Percentiles rank a stretch among this genome's conserved stretches.
Conservation (phyloP, 2,797 vertebrate species). For the Dicrostonyx torquatus region DNA sequence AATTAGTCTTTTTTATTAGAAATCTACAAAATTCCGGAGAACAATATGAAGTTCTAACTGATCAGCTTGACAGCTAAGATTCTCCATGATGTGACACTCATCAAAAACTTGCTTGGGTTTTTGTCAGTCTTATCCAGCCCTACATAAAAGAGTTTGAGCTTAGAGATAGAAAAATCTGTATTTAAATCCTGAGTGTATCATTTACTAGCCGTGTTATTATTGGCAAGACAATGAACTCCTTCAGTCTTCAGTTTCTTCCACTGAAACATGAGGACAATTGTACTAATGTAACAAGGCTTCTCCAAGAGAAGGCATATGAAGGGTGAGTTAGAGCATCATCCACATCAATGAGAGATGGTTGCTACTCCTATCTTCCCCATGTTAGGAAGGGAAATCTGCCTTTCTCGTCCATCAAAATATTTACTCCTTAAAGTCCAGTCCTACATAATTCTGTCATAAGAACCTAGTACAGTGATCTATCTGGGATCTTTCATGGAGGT, state of each 20-base stretch:
- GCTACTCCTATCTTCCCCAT: background rate
- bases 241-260: background rate
- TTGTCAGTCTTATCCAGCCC: background rate
- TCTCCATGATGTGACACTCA: background rate
- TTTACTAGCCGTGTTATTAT: background rate
- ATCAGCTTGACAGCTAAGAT: constrained; percentile 6
- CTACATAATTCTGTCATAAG: background rate
- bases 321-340: background rate
- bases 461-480: background rate
- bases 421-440: background rate
- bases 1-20: background rate
- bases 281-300: background rate
- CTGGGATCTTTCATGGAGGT: background rate
- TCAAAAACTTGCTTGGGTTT: background rate
- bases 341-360: background rate
- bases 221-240: background rate
- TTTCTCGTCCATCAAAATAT: background rate
- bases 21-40: constrained; percentile 10
- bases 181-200: background rate
- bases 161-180: constrained; percentile 10
- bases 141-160: background rate
- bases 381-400: background rate
- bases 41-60: background rate
- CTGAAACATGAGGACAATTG: background rate
- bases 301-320: background rate